Evolutionary conservation across 1,140 invertebrate genomes (phyloP).

Genomic region (Chymomyza costata): DNA sequence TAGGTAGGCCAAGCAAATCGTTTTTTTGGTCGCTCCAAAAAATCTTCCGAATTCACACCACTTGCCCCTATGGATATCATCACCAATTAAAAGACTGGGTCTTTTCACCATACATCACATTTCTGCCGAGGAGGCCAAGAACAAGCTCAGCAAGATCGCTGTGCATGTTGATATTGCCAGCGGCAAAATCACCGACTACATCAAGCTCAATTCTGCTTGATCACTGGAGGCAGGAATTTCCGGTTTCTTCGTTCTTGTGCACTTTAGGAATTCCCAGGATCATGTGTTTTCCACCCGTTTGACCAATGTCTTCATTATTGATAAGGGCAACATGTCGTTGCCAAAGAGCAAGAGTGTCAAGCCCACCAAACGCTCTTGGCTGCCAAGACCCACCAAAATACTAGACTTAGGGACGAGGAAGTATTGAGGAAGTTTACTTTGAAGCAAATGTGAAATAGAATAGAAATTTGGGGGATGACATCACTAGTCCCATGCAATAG

Average conservation of each 20-base stretch:
- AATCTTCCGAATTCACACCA: no score
- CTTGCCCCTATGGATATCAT: slow-evolving; percentile 97
- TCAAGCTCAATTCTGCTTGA: slow-evolving; percentile 99
- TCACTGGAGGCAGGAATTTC: slow-evolving; percentile 99
- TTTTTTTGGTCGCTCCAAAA: no score
- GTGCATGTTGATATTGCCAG: slow-evolving; percentile 95
- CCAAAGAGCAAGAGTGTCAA: slow-evolving; percentile 97
- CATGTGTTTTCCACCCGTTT: slow-evolving; percentile 97
- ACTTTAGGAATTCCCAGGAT: slow-evolving; percentile 95
- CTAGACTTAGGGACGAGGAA: no score
- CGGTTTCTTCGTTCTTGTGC: slow-evolving; percentile 98
- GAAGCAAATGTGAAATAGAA: no score
- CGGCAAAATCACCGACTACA: slow-evolving; percentile 96
- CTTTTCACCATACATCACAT: slow-evolving; percentile 97
- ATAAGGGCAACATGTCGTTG: slow-evolving; percentile 96
- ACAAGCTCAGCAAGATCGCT: slow-evolving; percentile 97
- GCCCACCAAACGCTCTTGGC: slow-evolving; percentile 93
- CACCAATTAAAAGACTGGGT: slow-evolving; percentile 96
- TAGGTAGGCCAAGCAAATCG: no score
- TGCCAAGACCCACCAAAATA: slow-evolving; percentile 78
- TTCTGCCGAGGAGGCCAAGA: slow-evolving; percentile 95
- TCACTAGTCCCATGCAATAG: no score
- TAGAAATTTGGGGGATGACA: no score
- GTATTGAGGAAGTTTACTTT: no score
- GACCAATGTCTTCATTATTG: slow-evolving; percentile 98